phyloP scores from a whole-genome alignment of 2,888 invertebrate genomes.

The Netelia fuscicornis region DNA sequence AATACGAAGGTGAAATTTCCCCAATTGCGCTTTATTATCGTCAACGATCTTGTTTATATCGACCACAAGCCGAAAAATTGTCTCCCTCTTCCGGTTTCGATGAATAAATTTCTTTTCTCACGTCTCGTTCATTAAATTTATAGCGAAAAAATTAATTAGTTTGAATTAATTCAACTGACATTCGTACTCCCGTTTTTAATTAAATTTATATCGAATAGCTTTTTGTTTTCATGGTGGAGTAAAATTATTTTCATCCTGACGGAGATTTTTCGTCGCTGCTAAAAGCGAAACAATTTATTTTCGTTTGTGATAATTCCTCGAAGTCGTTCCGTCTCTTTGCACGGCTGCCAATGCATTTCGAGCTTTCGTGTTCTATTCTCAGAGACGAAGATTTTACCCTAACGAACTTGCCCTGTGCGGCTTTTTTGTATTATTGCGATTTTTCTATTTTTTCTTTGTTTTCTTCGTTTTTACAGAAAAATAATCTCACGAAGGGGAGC shows the following conservation, averaged over 20 bases:
- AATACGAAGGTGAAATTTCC: slow-evolving; percentile 35
- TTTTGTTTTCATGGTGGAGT: background rate
- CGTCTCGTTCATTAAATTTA: too few species aligned
- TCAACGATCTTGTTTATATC: slow-evolving; percentile 12
- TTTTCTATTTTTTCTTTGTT: slow-evolving; percentile 25
- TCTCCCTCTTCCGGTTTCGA: too few species aligned
- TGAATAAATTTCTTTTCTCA: background rate
- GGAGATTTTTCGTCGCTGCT: background rate
- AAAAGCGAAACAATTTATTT: slow-evolving; percentile 7
- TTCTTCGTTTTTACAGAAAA: background rate
- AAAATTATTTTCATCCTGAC: background rate
- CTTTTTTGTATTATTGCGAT: slow-evolving; percentile 27
- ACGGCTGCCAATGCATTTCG: slow-evolving; percentile 32
- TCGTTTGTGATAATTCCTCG: slow-evolving; percentile 47
- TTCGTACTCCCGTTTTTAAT: too few species aligned
- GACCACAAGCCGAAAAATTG: background rate
- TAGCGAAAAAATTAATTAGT: too few species aligned
- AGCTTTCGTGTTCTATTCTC: slow-evolving; percentile 42
- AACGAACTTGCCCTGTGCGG: background rate
- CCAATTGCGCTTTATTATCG: slow-evolving; percentile 9
- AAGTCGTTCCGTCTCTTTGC: slow-evolving; percentile 37
- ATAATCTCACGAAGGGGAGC: background rate
- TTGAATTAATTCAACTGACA: too few species aligned
- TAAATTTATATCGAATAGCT: too few species aligned
- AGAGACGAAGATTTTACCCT: background rate